Conservation (phyloP, 1,140 invertebrate genomes). For the Geopemphigus sp. region DNA sequence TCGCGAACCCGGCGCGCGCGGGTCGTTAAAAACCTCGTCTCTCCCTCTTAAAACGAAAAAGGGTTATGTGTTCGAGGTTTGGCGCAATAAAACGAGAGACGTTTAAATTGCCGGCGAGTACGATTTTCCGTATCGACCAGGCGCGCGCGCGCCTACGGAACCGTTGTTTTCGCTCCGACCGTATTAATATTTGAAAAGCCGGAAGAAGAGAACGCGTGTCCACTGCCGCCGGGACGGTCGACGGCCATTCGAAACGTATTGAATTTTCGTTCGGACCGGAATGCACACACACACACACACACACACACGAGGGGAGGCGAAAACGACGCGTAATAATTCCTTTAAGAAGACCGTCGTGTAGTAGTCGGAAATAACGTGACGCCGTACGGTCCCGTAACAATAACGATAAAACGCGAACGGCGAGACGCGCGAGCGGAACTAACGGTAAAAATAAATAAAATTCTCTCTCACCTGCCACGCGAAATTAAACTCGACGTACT, state of each 20-base stretch:
- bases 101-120: constrained; percentile 13
- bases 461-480: too few species aligned
- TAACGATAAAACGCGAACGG: too few species aligned
- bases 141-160: background rate
- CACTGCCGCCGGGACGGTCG: background rate
- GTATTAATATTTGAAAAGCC: background rate
- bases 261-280: background rate
- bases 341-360: too few species aligned
- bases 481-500: too few species aligned
- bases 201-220: background rate
- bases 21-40: constrained; percentile 5
- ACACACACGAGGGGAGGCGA: too few species aligned
- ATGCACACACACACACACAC: too few species aligned
- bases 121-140: background rate
- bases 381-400: too few species aligned
- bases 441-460: too few species aligned
- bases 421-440: too few species aligned
- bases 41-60: constrained; percentile 25
- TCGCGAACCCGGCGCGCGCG: background rate
- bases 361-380: too few species aligned
- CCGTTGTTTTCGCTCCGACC: background rate
- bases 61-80: constrained; percentile 10
- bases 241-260: background rate
- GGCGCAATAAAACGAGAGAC: background rate
- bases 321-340: too few species aligned